Evolutionary conservation across 1,140 invertebrate genomes (phyloP).

Genomic region (Cephus cinctus): DNA sequence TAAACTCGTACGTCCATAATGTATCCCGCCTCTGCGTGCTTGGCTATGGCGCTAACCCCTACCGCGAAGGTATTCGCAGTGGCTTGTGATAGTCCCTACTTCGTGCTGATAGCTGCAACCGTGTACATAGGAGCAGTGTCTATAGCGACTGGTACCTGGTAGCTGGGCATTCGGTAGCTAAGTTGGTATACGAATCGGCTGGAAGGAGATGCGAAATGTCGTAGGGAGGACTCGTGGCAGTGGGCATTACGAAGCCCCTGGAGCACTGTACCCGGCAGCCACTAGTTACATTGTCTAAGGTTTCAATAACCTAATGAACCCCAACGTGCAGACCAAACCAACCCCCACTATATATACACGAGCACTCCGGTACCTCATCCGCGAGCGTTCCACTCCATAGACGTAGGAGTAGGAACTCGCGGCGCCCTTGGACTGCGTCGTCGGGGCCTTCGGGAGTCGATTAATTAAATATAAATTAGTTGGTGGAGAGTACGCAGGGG

Average conservation of each 20-base stretch:
- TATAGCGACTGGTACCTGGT: no score
- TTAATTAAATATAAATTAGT: slow-evolving; percentile 38
- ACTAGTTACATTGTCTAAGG: slow-evolving; percentile 46
- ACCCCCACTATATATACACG: slow-evolving; percentile 1
- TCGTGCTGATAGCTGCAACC: neutral
- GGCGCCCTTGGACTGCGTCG: slow-evolving; percentile 12
- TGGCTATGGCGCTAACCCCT: neutral
- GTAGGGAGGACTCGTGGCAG: slow-evolving; percentile 22
- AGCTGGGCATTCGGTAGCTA: no score
- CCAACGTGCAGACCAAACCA: slow-evolving; percentile 10
- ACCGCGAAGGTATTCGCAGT: slow-evolving; percentile 1
- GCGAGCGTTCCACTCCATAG: slow-evolving; percentile 10
- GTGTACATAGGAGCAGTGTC: neutral
- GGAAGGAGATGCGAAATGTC: slow-evolving; percentile 33
- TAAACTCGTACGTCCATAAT: slow-evolving; percentile 32
- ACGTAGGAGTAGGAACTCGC: no score
- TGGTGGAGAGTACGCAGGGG: no score
- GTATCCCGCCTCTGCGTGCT: slow-evolving; percentile 20
- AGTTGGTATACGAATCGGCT: no score
- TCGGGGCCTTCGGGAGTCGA: slow-evolving; percentile 15
- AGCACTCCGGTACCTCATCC: neutral
- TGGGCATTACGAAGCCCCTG: slow-evolving; percentile 46
- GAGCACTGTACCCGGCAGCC: slow-evolving; percentile 30
- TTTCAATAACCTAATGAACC: slow-evolving; percentile 52
- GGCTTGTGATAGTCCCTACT: no score